These are phyloP conservation scores for Leptinotarsa undecemlineata DNA, from an alignment of 1,140 invertebrate genomes.

Conservation along the genomic window DNA sequence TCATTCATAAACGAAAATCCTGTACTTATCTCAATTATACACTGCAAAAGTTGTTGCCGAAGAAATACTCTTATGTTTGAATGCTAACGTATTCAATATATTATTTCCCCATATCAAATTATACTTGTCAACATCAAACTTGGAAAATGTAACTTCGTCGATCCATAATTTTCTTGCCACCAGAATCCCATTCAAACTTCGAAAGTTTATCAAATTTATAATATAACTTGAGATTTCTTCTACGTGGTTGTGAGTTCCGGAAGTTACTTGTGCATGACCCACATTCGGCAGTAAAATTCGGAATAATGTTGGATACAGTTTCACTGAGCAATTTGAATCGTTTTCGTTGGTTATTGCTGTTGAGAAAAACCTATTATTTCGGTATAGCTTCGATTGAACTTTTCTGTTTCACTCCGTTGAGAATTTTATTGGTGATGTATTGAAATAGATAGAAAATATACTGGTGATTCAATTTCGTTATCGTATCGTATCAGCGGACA, in stretches of 20 bases:
- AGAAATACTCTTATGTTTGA: neutral
- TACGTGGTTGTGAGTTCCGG: neutral
- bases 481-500: neutral
- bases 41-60: neutral
- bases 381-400: neutral
- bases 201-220: slow-evolving; percentile 2
- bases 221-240: slow-evolving; percentile 6
- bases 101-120: neutral
- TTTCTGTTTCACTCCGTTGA: neutral
- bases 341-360: neutral
- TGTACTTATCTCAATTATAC: neutral
- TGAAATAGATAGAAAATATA: neutral
- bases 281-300: neutral
- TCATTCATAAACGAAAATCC: neutral
- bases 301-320: neutral
- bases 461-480: no score
- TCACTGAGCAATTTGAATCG: neutral
- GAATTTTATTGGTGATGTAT: neutral
- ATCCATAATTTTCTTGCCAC: neutral
- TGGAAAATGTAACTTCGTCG: neutral
- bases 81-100: neutral
- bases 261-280: slow-evolving; percentile 1
- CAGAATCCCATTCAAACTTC: neutral
- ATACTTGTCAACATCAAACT: neutral
- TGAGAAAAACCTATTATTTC: neutral